These are phyloP conservation scores for Potorous gilbertii DNA, from an alignment of 2,797 vertebrate species.

Conservation along the genomic window DNA sequence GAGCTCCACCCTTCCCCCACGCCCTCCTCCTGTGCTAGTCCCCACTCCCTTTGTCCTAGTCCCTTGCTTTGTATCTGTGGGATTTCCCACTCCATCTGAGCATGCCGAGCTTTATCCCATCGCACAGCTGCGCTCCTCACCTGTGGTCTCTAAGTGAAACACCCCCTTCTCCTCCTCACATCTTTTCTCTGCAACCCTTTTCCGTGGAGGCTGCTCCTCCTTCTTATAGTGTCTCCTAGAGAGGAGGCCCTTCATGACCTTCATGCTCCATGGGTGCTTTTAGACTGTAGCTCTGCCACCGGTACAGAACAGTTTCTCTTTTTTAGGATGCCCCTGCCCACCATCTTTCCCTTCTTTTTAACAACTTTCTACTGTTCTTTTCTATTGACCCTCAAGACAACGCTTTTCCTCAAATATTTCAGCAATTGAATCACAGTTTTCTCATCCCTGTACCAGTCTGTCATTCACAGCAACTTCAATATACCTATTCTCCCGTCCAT, in stretches of 20 bases:
- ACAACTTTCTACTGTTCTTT: not conserved
- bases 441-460: not conserved
- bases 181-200: not conserved
- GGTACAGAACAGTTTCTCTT: not conserved
- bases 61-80: not conserved
- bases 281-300: not conserved
- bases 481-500: not conserved
- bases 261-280: not conserved
- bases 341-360: not conserved
- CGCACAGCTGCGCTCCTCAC: not conserved
- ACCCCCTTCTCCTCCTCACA: not conserved
- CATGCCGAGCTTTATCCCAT: no score
- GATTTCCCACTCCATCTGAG: not conserved
- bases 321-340: not conserved
- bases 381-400: not conserved
- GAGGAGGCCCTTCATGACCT: not conserved
- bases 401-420: not conserved
- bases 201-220: not conserved
- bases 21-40: not conserved
- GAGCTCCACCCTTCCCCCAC: not conserved
- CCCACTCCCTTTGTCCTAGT: not conserved
- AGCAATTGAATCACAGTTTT: not conserved
- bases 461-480: not conserved
- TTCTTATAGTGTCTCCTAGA: not conserved
- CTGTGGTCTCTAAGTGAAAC: not conserved